Conservation (phyloP, 2,797 vertebrate genomes). For the Choloepus didactylus region DNA sequence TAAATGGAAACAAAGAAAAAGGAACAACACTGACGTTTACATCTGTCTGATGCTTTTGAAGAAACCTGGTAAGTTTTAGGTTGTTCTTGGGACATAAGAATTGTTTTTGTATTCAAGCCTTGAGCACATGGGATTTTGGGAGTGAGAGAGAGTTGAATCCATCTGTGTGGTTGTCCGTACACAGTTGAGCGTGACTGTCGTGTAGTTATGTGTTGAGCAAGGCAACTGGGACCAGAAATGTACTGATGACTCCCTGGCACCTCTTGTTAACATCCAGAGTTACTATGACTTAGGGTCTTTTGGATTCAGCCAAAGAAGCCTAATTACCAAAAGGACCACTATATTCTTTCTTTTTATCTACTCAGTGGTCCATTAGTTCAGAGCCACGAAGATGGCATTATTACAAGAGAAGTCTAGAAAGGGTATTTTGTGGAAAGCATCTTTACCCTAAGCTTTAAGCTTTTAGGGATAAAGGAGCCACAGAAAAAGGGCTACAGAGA, state of each 20-base stretch:
- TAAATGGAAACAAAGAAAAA: conserved; percentile 68
- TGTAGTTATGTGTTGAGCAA: background rate
- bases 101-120: conserved; percentile 20
- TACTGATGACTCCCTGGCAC: background rate
- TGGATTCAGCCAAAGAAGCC: conserved; percentile 27
- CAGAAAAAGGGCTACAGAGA: background rate
- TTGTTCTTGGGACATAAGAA: conserved; percentile 41
- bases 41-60: conserved; percentile 49
- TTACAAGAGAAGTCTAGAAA: conserved; percentile 30
- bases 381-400: conserved; percentile 14
- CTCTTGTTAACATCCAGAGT: background rate
- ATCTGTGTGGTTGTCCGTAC: background rate
- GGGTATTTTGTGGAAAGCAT: background rate
- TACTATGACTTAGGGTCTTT: background rate
- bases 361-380: background rate
- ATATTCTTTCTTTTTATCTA: background rate
- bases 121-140: background rate
- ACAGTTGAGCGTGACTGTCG: background rate
- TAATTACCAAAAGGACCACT: conserved; percentile 10
- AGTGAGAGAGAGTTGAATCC: background rate
- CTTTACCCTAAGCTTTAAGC: background rate
- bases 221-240: background rate
- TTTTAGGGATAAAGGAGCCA: background rate
- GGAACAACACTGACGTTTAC: conserved; percentile 55
- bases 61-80: conserved; percentile 65